phyloP scores from a whole-genome alignment of 2,113 vertebrate genomes.

The Planiliza haematocheilus region DNA sequence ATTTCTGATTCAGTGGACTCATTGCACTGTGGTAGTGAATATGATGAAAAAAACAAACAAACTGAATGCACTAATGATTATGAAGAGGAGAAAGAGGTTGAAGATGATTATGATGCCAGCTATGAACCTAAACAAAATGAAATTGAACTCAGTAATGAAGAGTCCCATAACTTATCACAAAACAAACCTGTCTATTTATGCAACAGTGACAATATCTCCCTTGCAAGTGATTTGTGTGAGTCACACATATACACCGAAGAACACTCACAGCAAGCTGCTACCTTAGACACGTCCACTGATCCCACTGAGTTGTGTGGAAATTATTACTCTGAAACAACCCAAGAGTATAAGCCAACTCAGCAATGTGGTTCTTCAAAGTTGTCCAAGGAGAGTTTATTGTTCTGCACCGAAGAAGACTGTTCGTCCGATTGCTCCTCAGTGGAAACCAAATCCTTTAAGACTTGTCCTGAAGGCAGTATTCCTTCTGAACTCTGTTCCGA shows the following conservation, averaged over 20 bases:
- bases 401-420: slow-evolving; percentile 61
- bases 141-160: background rate
- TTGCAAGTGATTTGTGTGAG: slow-evolving; percentile 38
- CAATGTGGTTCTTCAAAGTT: slow-evolving; percentile 38
- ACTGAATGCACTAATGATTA: slow-evolving; percentile 29
- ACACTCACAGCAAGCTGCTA: background rate
- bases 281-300: slow-evolving; percentile 1
- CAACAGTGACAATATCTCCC: slow-evolving; percentile 7
- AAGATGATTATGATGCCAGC: slow-evolving; percentile 20
- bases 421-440: slow-evolving; percentile 70
- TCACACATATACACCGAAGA: slow-evolving; percentile 21
- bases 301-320: slow-evolving; percentile 21
- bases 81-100: slow-evolving; percentile 9
- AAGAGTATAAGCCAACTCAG: slow-evolving; percentile 45
- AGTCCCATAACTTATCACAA: slow-evolving; percentile 14
- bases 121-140: slow-evolving; percentile 36
- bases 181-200: slow-evolving; percentile 31
- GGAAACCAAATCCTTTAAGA: slow-evolving; percentile 73
- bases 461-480: slow-evolving; percentile 59
- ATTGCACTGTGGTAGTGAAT: slow-evolving; percentile 37
- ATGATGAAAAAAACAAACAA: slow-evolving; percentile 8
- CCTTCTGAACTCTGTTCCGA: slow-evolving; percentile 55
- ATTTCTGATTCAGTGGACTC: slow-evolving; percentile 41
- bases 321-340: slow-evolving; percentile 23
- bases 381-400: slow-evolving; percentile 24